Base-by-base conservation (phyloP, 2,888 invertebrate genomes). In the Pterostichus niger region DNA sequence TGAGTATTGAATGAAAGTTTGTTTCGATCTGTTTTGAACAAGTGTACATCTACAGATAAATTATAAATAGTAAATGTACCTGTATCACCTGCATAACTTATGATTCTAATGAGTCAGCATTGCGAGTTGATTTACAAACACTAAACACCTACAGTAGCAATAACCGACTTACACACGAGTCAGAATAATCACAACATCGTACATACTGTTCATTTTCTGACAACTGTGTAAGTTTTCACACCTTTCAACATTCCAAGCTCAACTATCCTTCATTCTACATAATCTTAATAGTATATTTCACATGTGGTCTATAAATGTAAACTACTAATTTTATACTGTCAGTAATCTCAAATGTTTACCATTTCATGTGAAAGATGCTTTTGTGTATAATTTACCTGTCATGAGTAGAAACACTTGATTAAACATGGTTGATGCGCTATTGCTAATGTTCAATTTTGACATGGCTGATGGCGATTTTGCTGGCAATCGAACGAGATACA, bases 301-400 rank as follows among this genome's bases (percentile, higher is more conserved):
- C 68, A 71, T 71, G 44, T 71, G 68, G 68, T 71, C 68, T 71
- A 71, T 71, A 64, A 59, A 31, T 59, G 33, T 71, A 71, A 24
- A 71, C 56, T 13, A 56, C 9, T 9, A 56, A 56, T 56, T 56
- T 56, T 71, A 71, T 71, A 71, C 40, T 71, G 68, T 71, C 68
- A 15, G 13, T 33, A 49, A 9, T 49, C 13, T 49, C 4, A 56
- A 56, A 56, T 71, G 40, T 71, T n/a, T 71, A 71, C 68, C 44
- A 71, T 5, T 61, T 61, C 61, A 64, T 71, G 68, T 71, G 68
- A 71, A 71, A 71, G 68, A 71, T 71, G 68, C 68, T 71, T 71
- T 10, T 56, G 40, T 71, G 68, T 71, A 71, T 31, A 71, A 40
- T 44, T 24, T 24, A 15, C 68, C 68, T 9, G 40, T 40, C 40